These are phyloP conservation scores for Drosophila testacea DNA, from an alignment of 2,888 invertebrate species.

Conservation along the genomic window DNA sequence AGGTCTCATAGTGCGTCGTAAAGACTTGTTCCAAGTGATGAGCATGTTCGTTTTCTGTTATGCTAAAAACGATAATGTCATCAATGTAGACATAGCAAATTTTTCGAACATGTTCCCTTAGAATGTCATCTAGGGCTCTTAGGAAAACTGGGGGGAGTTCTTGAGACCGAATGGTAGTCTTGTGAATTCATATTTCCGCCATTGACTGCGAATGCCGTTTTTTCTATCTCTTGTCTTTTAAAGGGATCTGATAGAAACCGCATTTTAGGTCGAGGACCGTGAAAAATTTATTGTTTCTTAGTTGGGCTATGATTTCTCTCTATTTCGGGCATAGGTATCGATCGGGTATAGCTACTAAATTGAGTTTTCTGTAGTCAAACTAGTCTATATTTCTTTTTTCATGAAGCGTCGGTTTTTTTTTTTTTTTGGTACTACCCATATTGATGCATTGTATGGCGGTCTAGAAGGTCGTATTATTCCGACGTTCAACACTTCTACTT, in stretches of 20 bases:
- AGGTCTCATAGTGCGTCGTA: no score
- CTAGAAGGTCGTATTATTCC: conserved; percentile 2
- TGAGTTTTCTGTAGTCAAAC: conserved; percentile 4
- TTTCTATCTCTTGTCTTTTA: neutral
- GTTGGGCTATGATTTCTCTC: no score
- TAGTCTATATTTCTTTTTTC: neutral
- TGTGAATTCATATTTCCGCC: neutral
- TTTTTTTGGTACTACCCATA: neutral
- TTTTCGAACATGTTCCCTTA: no score
- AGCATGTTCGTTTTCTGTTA: no score
- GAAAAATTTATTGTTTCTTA: no score
- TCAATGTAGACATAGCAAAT: conserved; percentile 10
- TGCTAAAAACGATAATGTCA: conserved; percentile 6
- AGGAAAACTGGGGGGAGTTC: no score
- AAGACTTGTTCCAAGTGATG: no score
- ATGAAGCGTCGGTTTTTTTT: neutral
- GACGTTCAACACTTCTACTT: neutral
- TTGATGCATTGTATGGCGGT: conserved; percentile 2
- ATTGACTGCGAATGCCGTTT: neutral
- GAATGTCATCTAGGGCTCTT: no score
- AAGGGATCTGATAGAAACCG: no score
- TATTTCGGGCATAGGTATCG: no score
- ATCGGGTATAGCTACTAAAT: neutral
- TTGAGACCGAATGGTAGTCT: no score
- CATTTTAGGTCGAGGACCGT: no score